Conservation (phyloP, 1,140 invertebrate genomes). For the Lethrus apterus region DNA sequence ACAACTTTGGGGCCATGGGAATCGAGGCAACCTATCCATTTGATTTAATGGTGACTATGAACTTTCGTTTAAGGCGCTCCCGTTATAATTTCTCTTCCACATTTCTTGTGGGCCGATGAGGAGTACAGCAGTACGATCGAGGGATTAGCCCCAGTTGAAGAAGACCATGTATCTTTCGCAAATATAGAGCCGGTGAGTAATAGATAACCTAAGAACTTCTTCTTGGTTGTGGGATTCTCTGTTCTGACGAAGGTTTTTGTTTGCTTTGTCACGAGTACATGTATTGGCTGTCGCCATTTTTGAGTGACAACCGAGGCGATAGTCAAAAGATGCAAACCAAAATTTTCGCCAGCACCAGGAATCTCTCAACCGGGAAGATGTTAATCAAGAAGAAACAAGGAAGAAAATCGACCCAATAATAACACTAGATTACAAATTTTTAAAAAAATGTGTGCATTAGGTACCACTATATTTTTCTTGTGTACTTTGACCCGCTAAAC, state of each 20-base stretch:
- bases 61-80: slow-evolving; percentile 29
- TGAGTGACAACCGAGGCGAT: not conserved
- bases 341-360: not conserved
- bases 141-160: slow-evolving; percentile 22
- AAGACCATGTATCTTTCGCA: slow-evolving; percentile 24
- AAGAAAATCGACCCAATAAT: too few relatives aligned
- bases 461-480: too few relatives aligned
- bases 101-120: slow-evolving; percentile 30
- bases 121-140: slow-evolving; percentile 20
- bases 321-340: not conserved
- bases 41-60: too few relatives aligned
- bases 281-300: not conserved
- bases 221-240: too few relatives aligned
- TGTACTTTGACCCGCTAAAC: too few relatives aligned
- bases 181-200: slow-evolving; percentile 31
- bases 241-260: not conserved
- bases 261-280: not conserved
- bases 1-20: too few relatives aligned
- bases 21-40: too few relatives aligned
- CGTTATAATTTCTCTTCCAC: slow-evolving; percentile 29
- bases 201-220: slow-evolving; percentile 1
- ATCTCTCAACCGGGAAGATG: not conserved
- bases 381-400: too few relatives aligned
- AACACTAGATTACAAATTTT: too few relatives aligned
- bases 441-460: too few relatives aligned